Evolutionary conservation across 1,140 invertebrate species (phyloP).

Genomic region (Listronotus oregonensis): DNA sequence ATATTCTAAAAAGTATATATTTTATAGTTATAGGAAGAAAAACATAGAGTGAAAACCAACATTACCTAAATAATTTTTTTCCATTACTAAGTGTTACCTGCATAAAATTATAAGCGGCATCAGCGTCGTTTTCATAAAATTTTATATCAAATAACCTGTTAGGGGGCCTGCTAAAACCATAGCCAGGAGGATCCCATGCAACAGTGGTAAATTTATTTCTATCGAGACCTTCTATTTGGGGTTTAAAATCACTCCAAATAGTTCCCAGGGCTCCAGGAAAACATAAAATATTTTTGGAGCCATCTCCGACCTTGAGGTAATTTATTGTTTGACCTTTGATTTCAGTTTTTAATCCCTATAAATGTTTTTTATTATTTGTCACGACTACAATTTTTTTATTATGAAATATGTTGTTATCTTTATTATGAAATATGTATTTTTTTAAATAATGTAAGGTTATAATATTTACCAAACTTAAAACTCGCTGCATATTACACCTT

Average conservation of each 20-base stretch:
- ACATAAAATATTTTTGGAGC: constrained; percentile 70
- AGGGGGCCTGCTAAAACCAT: constrained; percentile 82
- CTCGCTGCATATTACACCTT: too few species aligned
- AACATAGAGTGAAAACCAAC: too few species aligned
- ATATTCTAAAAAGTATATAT: constrained; percentile 22
- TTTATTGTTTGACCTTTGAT: constrained; percentile 61
- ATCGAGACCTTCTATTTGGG: constrained; percentile 74
- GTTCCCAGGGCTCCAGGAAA: constrained; percentile 78
- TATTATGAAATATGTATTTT: too few species aligned
- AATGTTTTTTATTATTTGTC: neutral
- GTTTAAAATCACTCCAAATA: constrained; percentile 81
- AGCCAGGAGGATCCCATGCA: constrained; percentile 88
- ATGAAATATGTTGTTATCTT: too few species aligned
- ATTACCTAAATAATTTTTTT: constrained; percentile 6
- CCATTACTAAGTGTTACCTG: too few species aligned
- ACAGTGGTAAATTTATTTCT: constrained; percentile 73
- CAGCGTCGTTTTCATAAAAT: constrained; percentile 79
- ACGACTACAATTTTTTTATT: too few species aligned
- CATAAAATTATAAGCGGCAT: constrained; percentile 72
- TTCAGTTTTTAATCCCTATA: constrained; percentile 46
- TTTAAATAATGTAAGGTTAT: too few species aligned
- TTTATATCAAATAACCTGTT: constrained; percentile 69
- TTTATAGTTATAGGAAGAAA: too few species aligned
- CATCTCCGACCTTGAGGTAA: constrained; percentile 74
- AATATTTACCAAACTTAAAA: too few species aligned